Conservation (phyloP, 2,888 invertebrate genomes). For the Latrodectus elegans region DNA sequence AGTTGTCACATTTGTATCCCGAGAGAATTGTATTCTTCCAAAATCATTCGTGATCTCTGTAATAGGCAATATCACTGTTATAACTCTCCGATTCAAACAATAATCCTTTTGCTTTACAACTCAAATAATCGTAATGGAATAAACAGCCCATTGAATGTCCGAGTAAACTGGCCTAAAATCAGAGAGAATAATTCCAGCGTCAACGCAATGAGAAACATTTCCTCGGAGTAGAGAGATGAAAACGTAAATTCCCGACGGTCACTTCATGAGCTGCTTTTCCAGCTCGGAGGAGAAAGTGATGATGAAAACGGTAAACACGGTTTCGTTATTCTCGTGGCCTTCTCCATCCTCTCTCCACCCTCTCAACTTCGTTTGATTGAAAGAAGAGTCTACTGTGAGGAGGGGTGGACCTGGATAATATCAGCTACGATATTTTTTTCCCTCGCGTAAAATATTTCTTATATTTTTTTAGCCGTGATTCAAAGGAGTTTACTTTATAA, state of each 20-base stretch:
- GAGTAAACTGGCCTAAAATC: too few species aligned
- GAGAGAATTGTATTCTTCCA: too few species aligned
- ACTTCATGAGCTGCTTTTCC: constrained; percentile 8
- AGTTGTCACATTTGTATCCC: too few species aligned
- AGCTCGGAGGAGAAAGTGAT: constrained; percentile 13
- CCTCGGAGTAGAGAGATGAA: too few species aligned
- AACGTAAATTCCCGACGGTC: constrained; percentile 1
- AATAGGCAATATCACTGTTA: too few species aligned
- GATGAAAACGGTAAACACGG: constrained; percentile 39
- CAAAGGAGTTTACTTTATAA: constrained; percentile 28
- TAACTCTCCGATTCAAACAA: too few species aligned
- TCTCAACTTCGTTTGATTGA: constrained; percentile 20
- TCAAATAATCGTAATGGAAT: too few species aligned
- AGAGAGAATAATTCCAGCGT: too few species aligned
- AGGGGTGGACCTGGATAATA: constrained; percentile 28
- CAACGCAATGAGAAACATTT: too few species aligned
- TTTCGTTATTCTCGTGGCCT: neutral
- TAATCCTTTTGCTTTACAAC: too few species aligned
- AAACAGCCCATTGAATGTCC: too few species aligned
- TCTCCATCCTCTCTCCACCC: neutral
- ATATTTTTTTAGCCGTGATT: neutral
- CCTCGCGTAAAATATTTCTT: neutral
- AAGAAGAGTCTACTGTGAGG: constrained; percentile 28
- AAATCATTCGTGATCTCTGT: too few species aligned
- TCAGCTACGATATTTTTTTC: constrained; percentile 3